Evolutionary conservation across 2,113 vertebrate species (phyloP), one percentile per base, ranked within the genome.

Genomic region (Zosterops borbonicus): DNA sequence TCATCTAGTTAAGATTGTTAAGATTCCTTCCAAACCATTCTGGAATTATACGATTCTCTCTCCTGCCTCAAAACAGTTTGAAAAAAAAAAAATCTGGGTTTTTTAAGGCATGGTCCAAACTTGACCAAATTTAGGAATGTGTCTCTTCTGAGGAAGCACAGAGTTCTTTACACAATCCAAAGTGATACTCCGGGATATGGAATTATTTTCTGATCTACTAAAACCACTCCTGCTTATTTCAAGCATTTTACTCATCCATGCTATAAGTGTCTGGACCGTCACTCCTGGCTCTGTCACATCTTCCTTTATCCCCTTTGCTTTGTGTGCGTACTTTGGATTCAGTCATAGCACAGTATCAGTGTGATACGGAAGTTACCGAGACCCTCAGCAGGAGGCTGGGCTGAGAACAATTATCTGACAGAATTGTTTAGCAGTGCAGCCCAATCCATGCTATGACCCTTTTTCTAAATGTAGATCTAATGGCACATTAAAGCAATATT

Each of bases 321-420:
- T 89, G 29, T 49, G 90, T 80, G 79, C 7, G n/a, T n/a, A 44
- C 65, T 84, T 94, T 74, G 79, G 88, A 80, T 81, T 59, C 88
- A 77, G 68, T 70, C 77, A 42, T 2, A 80, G 89, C 70, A 84
- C 41, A 29, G 78, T 44, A 84, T 25, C 92, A 74, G 73, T 70
- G 73, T 67, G 77, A 79, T 44, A 46, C 3, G 14, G 90, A 90
- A 93, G 80, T 80, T 56, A 62, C 86, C 1, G 41, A 93, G 93
- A 80, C 94, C 91, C 88, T 71, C 86, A 77, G 88, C 88, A 46
- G 92, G 93, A 87, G 77, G n/a, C 17, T 64, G 84, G 83, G 70
- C 60, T 87, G 80, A 84, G 90, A 94, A 95, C 80, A 95, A 84
- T 92, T 76, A 93, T 35, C 68, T 50, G 77, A 53, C 78, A 86